Conservation (phyloP, 2,113 vertebrate genomes). For the Erythrocercus mccallii region DNA sequence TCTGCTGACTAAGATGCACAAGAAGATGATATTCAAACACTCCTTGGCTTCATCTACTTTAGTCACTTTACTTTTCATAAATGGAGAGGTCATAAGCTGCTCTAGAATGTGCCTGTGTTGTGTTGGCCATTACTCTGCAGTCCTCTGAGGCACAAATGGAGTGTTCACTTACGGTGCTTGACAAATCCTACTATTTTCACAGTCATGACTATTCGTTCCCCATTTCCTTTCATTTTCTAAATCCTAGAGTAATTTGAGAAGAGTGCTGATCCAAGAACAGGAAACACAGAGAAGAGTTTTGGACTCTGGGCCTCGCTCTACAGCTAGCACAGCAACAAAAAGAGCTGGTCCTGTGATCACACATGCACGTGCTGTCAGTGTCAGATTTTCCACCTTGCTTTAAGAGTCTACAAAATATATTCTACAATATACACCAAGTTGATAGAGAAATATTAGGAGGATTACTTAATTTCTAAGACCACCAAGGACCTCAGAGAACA, state of each 20-base stretch:
- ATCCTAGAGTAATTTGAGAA: neutral
- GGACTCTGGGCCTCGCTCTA: neutral
- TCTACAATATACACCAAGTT: neutral
- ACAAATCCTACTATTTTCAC: neutral
- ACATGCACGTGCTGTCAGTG: rapidly evolving
- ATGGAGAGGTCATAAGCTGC: neutral
- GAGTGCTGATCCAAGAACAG: neutral
- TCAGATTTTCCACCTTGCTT: neutral
- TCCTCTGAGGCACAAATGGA: neutral
- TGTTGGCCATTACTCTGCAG: neutral
- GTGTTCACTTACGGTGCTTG: neutral
- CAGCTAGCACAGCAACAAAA: neutral
- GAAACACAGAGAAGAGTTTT: neutral
- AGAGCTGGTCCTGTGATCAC: neutral
- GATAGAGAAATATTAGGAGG: neutral
- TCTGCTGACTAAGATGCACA: neutral
- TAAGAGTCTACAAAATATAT: neutral
- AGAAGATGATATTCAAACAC: neutral
- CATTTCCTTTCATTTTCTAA: neutral
- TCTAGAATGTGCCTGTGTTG: neutral
- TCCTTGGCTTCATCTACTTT: neutral
- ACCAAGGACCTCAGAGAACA: neutral
- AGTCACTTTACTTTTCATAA: neutral
- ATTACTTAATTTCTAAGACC: neutral
- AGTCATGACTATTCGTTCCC: neutral